Evolutionary conservation across 2,113 vertebrate genomes (phyloP), one percentile per base, ranked within the genome.

Genomic region (Gallinago paraguaiae): DNA sequence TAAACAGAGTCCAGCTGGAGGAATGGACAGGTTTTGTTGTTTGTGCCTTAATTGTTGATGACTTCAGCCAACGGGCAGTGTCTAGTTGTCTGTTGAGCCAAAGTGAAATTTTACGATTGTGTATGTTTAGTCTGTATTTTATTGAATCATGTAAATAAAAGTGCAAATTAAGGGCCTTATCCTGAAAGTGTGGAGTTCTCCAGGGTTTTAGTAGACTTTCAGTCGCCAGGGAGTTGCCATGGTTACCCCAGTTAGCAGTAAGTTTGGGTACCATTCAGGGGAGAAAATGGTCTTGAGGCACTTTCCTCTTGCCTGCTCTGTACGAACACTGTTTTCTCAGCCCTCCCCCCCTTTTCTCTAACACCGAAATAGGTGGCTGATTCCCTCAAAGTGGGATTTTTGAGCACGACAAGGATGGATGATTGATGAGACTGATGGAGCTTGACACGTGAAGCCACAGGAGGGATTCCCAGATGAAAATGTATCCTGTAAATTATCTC

Each of bases 401-500:
- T 57, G 82, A 77, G 92, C 50, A 5, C 71, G 86, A 45, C 65
- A 63, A 31, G 91, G 86, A 82, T 83, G 88, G 79, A 77, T 90
- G 94, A 91, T 54, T 33, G 68, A 59, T 48, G 56, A 89, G 86
- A 88, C 96, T 88, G 69, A 57, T 5, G 5, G 65, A 61, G 82
- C 87, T 88, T 50, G 69, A 35, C 0, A 0, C 5, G 15, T 91
- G 96, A 96, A 95, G 92, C 89, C 88, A 72, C 6, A 12, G 95
- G 91, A 97, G 71, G 71, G 86, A 48, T 97, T 97, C 93, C 69
- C 93, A 97, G 96, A 30, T 81, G 89, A 74, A 97, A 97, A 56
- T 53, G 64, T 96, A 95, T 94, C 97, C 97, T 98, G 97, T 97
- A 97, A 98, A 97, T 97, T 93, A 97, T 97, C 97, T 95, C 95